A percentile compares a stretch with the other conserved stretches of the same genome.
Evolutionary conservation across 1,140 invertebrate genomes (phyloP).

Genomic region (Asobara japonica): DNA sequence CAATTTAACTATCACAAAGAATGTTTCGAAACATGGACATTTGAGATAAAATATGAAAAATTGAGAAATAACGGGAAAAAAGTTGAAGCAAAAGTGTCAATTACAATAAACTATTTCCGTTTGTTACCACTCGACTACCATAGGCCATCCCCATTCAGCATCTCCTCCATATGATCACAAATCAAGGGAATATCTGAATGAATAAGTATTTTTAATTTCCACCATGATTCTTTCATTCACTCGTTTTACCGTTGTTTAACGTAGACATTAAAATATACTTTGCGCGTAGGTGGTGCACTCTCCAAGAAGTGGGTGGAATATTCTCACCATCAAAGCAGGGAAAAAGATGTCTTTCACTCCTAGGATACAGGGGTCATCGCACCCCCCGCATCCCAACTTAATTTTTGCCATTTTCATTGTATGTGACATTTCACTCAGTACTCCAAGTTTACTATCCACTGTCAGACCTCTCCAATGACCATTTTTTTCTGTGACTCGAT

Average conservation of each 20-base stretch:
- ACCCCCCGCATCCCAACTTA: conserved; percentile 36
- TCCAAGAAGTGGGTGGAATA: conserved; percentile 32
- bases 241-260: conserved; percentile 10
- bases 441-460: background rate
- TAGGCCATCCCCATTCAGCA: too few relatives aligned
- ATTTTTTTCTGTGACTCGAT: too few relatives aligned
- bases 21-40: too few relatives aligned
- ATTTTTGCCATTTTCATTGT: conserved; percentile 42
- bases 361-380: conserved; percentile 32
- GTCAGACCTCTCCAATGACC: too few relatives aligned
- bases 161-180: too few relatives aligned
- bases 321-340: conserved; percentile 26
- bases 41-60: too few relatives aligned
- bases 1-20: too few relatives aligned
- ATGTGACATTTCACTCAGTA: background rate
- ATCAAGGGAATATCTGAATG: too few relatives aligned
- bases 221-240: background rate
- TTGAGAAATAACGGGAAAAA: too few relatives aligned
- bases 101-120: too few relatives aligned
- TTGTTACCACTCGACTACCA: too few relatives aligned
- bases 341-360: conserved; percentile 22
- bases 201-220: background rate
- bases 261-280: conserved; percentile 14
- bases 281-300: conserved; percentile 24
- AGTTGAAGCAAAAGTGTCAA: too few relatives aligned